These are phyloP conservation scores for Taxidea taxus DNA, from an alignment of 2,113 vertebrate genomes.

Conservation along the genomic window DNA sequence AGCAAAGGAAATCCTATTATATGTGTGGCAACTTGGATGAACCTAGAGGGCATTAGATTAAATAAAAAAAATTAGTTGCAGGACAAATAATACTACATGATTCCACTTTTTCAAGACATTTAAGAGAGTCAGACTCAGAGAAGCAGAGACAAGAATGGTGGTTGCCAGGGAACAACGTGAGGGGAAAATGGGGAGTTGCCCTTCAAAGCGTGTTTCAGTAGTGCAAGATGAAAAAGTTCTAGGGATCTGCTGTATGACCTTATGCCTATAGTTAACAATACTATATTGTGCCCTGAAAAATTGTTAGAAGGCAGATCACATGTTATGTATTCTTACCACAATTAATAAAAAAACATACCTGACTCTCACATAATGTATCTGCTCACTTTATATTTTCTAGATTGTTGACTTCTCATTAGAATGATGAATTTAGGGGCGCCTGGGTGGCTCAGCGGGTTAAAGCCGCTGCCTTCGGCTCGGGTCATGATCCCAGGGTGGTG, in stretches of 20 bases:
- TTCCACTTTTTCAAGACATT: not conserved
- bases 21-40: not conserved
- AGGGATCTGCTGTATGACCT: not conserved
- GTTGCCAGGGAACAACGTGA: not conserved
- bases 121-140: not conserved
- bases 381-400: not conserved
- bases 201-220: not conserved
- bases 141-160: not conserved
- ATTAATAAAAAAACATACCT: not conserved
- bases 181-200: not conserved
- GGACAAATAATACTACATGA: not conserved
- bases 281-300: not conserved
- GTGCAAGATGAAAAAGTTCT: not conserved
- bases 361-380: constrained; percentile 15
- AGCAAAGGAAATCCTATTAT: not conserved
- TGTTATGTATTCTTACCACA: not conserved
- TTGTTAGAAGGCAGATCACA: not conserved
- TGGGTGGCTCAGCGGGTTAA: too few relatives aligned
- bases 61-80: not conserved
- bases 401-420: constrained; percentile 25
- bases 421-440: not conserved
- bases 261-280: not conserved
- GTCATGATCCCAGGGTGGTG: too few relatives aligned
- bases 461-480: too few relatives aligned
- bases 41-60: not conserved